Percentiles rank a stretch among this genome's conserved stretches.
Conservation (phyloP, 2,113 vertebrate species). For the Austrofundulus limnaeus region DNA sequence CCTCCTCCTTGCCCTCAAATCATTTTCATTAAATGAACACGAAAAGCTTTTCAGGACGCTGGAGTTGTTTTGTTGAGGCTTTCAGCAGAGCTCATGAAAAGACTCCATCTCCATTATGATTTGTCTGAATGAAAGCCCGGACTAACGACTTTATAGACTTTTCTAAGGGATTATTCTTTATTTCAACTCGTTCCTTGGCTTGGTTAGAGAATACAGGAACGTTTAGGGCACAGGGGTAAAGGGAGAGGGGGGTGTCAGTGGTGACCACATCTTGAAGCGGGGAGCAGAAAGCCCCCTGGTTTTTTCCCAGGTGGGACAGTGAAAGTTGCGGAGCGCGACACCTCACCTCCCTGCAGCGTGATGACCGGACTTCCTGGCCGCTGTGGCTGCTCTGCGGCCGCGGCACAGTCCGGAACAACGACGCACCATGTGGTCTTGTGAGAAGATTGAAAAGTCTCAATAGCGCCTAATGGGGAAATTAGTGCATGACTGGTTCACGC, state of each 20-base stretch:
- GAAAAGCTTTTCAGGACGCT: constrained; percentile 94
- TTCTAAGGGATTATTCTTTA: constrained; percentile 76
- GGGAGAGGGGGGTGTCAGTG: constrained; percentile 33
- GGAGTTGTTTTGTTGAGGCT: constrained; percentile 90
- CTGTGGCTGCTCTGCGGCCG: constrained; percentile 37
- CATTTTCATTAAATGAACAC: constrained; percentile 98
- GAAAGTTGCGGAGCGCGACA: neutral
- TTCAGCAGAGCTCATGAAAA: constrained; percentile 85
- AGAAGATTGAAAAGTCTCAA: constrained; percentile 82
- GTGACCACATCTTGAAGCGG: constrained; percentile 29
- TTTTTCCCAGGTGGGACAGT: neutral
- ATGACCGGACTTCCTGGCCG: constrained; percentile 21
- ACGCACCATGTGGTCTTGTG: constrained; percentile 88
- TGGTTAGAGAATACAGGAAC: constrained; percentile 46
- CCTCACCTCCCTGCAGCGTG: neutral
- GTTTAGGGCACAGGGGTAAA: constrained; percentile 49
- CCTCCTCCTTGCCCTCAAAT: constrained; percentile 83
- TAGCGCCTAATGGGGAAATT: constrained; percentile 88
- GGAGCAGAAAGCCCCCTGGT: neutral
- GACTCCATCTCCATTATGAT: constrained; percentile 87
- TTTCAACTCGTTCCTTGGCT: constrained; percentile 60
- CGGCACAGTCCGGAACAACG: constrained; percentile 69
- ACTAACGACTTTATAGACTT: constrained; percentile 75
- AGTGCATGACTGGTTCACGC: constrained; percentile 90
- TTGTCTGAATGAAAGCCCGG: constrained; percentile 81